Evolutionary conservation across 2,113 vertebrate genomes (phyloP).

Genomic region (Catharus fuscescens): DNA sequence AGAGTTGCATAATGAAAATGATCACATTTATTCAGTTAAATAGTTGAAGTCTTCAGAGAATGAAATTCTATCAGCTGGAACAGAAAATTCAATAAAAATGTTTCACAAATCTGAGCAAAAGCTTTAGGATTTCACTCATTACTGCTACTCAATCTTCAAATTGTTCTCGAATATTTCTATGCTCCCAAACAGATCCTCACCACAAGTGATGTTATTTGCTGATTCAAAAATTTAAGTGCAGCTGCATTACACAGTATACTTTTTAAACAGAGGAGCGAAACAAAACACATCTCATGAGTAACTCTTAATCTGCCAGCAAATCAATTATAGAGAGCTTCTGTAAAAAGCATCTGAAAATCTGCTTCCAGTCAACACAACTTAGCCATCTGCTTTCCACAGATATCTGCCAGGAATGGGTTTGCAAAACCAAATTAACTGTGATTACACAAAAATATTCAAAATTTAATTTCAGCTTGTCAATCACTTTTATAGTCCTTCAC

Average conservation of each 20-base stretch:
- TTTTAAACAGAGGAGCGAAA: conserved; percentile 14
- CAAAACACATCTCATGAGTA: conserved; percentile 44
- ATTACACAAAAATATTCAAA: conserved; percentile 52
- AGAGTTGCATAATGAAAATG: neutral
- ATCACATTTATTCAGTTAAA: neutral
- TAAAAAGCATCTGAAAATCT: conserved; percentile 60
- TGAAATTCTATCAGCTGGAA: conserved; percentile 12
- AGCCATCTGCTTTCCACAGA: conserved; percentile 52
- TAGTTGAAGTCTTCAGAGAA: neutral
- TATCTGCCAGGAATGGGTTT: conserved; percentile 49
- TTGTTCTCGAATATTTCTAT: neutral
- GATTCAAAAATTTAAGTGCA: conserved; percentile 53
- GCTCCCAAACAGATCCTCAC: neutral
- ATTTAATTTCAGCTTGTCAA: conserved; percentile 20
- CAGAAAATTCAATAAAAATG: neutral
- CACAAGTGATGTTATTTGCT: conserved; percentile 6
- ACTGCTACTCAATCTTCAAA: neutral
- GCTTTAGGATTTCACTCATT: conserved; percentile 11
- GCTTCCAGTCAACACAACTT: conserved; percentile 61
- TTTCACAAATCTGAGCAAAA: neutral
- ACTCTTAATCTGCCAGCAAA: conserved; percentile 45
- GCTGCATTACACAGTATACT: conserved; percentile 12
- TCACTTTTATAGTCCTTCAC: conserved; percentile 14
- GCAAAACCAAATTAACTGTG: conserved; percentile 32
- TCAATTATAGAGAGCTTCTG: conserved; percentile 43